Evolutionary conservation across 1,140 invertebrate species (phyloP).

Genomic region (Lepidurus arcticus): DNA sequence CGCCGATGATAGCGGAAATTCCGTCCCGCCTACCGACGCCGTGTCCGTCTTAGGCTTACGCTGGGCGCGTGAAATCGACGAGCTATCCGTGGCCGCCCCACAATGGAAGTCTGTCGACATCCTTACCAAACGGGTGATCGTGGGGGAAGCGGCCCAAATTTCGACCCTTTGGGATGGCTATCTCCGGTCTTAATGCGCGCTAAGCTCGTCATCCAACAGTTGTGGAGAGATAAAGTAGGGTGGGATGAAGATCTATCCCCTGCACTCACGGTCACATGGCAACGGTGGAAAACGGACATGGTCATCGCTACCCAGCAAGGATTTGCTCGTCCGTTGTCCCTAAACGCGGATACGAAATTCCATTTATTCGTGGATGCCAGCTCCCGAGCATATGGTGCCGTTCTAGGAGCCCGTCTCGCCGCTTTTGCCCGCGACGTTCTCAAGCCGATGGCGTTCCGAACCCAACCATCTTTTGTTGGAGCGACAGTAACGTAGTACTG

Average conservation of each 20-base stretch:
- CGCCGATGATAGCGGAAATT: background rate
- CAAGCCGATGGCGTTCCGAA: background rate
- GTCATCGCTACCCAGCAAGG: background rate
- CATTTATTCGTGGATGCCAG: constrained; percentile 36
- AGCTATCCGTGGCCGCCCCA: background rate
- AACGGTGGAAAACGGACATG: background rate
- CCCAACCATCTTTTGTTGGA: constrained; percentile 38
- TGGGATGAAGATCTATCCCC: constrained; percentile 45
- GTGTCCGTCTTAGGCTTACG: background rate
- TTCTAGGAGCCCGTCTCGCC: constrained; percentile 33
- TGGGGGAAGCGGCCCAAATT: constrained; percentile 42
- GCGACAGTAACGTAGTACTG: no score
- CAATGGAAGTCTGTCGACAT: background rate
- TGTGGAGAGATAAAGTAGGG: constrained; percentile 43
- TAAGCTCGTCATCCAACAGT: constrained; percentile 47
- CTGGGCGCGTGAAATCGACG: background rate
- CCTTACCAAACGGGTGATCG: constrained; percentile 39
- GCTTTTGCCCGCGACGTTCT: constrained; percentile 25
- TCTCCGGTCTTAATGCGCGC: constrained; percentile 42
- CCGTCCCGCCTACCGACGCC: background rate
- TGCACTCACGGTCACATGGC: constrained; percentile 2
- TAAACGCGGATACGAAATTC: constrained; percentile 22
- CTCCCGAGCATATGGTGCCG: constrained; percentile 33
- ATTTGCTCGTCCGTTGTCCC: background rate
- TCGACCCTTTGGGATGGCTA: constrained; percentile 47